phyloP scores from a whole-genome alignment of 2,113 vertebrate genomes.

The Tachuris rubrigastra region DNA sequence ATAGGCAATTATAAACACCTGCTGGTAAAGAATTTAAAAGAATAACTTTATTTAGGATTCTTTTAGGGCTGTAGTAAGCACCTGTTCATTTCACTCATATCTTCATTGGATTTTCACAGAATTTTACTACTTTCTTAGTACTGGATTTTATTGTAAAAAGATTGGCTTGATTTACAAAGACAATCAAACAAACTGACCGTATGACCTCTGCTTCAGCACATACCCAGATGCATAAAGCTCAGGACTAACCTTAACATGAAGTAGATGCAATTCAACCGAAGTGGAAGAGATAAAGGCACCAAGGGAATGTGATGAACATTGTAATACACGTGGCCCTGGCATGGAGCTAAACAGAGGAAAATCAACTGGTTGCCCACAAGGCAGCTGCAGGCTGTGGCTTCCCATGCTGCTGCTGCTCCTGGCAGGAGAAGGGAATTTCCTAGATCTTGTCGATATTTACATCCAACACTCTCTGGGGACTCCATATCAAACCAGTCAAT shows the following conservation, averaged over 20 bases:
- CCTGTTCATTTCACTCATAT: background rate
- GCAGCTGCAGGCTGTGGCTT: background rate
- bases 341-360: background rate
- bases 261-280: background rate
- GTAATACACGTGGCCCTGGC: background rate
- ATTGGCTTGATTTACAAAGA: background rate
- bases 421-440: background rate
- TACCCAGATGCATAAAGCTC: background rate
- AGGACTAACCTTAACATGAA: background rate
- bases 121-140: background rate
- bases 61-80: background rate
- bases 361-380: background rate
- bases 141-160: background rate
- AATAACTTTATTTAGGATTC: background rate
- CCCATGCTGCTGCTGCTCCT: background rate
- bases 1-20: slow-evolving; percentile 1
- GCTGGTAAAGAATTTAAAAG: slow-evolving; percentile 15
- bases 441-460: background rate
- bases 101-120: background rate
- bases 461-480: background rate
- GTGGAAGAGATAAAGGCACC: background rate
- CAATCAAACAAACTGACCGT: background rate
- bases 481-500: background rate
- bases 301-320: accelerated
- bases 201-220: background rate